Percentiles rank a stretch among this genome's conserved stretches.
phyloP scores from a whole-genome alignment of 2,888 invertebrate genomes.

The Hoplodrina ambigua region DNA sequence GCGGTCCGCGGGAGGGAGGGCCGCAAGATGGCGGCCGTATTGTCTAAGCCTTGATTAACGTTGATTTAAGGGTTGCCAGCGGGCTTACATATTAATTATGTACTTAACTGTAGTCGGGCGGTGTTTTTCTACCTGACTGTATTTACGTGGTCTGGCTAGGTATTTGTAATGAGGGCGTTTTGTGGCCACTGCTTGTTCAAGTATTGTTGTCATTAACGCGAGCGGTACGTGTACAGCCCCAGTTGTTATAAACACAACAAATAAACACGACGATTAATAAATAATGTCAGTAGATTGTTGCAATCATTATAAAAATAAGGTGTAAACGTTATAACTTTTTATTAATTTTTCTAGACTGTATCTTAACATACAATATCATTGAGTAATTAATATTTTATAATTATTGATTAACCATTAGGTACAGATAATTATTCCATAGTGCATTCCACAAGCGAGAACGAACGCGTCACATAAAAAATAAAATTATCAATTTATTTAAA shows the following conservation, averaged over 20 bases:
- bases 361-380: neutral
- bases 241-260: neutral
- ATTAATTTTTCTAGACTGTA: neutral
- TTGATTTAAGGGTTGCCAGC: slow-evolving; percentile 82
- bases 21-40: slow-evolving; percentile 86
- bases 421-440: neutral
- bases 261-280: slow-evolving; percentile 3
- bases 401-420: neutral
- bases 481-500: neutral
- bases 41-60: slow-evolving; percentile 89
- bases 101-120: slow-evolving; percentile 76
- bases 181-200: slow-evolving; percentile 44
- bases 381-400: neutral
- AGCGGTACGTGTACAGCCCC: neutral
- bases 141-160: slow-evolving; percentile 54
- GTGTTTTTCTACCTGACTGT: slow-evolving; percentile 72
- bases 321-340: neutral
- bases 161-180: slow-evolving; percentile 55
- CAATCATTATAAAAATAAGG: neutral
- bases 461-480: neutral
- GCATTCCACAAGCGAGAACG: neutral
- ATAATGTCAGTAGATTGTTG: neutral
- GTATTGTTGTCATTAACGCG: slow-evolving; percentile 28
- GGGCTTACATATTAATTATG: slow-evolving; percentile 89
- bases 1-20: slow-evolving; percentile 64